Conservation (phyloP, 2,797 vertebrate genomes). For the Rhabdomys pumilio region DNA sequence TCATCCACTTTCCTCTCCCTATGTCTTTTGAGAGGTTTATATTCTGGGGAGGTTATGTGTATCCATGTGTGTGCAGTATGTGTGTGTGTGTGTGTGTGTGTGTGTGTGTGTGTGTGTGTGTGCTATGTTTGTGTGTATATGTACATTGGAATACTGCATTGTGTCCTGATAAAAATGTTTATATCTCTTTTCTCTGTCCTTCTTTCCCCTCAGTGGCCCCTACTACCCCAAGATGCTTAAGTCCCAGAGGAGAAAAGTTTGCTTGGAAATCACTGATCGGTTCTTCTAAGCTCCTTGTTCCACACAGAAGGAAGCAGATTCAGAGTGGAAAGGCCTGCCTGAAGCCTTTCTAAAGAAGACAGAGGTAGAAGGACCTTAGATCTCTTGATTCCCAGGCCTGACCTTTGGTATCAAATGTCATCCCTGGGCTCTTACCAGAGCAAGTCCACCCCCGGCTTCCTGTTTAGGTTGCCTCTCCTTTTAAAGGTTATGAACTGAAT, state of each 20-base stretch:
- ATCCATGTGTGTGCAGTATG: neutral
- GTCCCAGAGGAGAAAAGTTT: neutral
- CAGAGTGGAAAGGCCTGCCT: neutral
- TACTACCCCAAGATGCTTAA: neutral
- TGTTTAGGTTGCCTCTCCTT: neutral
- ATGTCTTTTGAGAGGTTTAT: neutral
- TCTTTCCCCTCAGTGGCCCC: neutral
- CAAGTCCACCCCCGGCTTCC: neutral
- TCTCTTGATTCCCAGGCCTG: neutral
- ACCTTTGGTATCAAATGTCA: neutral
- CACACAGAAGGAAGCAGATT: constrained; percentile 20
- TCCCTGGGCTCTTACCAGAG: neutral
- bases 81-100: neutral
- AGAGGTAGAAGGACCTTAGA: neutral
- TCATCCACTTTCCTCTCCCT: neutral
- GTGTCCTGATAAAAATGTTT: neutral
- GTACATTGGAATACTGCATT: neutral
- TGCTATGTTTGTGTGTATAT: neutral
- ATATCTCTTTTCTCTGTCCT: neutral
- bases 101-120: neutral
- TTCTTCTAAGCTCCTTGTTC: neutral
- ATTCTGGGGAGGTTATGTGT: neutral
- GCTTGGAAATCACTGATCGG: neutral
- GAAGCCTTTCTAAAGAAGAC: neutral
- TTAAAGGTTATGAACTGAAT: neutral